Base-by-base conservation (phyloP, 2,113 vertebrate species). In the Phrynocephalus versicolor region DNA sequence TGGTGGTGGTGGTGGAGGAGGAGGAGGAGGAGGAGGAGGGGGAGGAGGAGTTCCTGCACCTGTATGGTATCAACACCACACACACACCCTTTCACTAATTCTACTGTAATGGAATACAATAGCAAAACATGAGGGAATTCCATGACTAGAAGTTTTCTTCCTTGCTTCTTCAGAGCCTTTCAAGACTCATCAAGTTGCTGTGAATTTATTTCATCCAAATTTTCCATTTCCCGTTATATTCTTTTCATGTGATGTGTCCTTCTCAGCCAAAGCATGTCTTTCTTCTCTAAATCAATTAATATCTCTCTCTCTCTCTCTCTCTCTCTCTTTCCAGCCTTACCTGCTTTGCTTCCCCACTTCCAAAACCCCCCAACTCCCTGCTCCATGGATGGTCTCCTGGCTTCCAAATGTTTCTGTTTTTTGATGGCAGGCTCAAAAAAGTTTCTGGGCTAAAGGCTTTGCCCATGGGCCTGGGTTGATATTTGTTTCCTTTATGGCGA, bases 41-140 rank as follows among this genome's bases (percentile, higher is more conserved):
- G 90, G 81, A 10, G 89, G 79, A 89, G 90, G 90, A 91, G 83
- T 79, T 51, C 45, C 87, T 87, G 88, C 91, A 86, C 79, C 79
- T 81, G 88, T 88, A 87, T 92, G 94, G 92, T 90, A 91, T 88
- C 93, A 93, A 82, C 86, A 89, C 39, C 89, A 93, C 85, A 89
- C 39, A 39, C 91, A 89, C 45, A 90, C 88, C 88, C 83, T 21
- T 23, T 21, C 90, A 69, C 45, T 75, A 81, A 92, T 57, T 80
- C 45, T 87, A 80, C 77, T 87, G 84, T 79, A 81, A 78, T 90
- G 89, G 70, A 79, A 13, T 58, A 74, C 67, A 89, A 89, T 88
- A 82, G 21, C 2, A 60, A 86, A 79, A 87, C 85, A 1, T 39
- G 88, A 79, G 12, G 77, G 78, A 91, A 81, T 23, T 23, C 74